Base-by-base conservation (phyloP, 2,113 vertebrate genomes). In the Phrynosoma blainvillii region DNA sequence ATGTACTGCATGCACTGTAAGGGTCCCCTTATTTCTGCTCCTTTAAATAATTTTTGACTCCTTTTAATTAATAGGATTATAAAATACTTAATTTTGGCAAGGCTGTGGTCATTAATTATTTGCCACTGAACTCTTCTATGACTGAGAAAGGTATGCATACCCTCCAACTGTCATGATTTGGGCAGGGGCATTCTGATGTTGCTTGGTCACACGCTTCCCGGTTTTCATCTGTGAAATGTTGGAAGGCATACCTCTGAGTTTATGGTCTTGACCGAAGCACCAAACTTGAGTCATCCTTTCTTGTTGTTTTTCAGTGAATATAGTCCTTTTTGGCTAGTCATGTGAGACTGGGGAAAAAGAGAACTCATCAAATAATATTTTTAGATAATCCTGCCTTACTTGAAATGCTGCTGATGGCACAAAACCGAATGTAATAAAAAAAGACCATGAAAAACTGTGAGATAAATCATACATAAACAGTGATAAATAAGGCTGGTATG, bases 331-430 rank as follows among this genome's bases (percentile, higher is more conserved):
- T 90, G 90, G 71, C 20, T 91, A 6, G 68, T 27, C 90, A 88
- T 91, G 68, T 89, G 87, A 86, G 80, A 88, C 66, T 86, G 56
- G 21, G 76, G 83, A 77, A 75, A 40, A 75, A 86, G 92, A 87
- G 2, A 47, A 93, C 87, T 91, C 86, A 84, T 90, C 86, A 77
- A 88, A 36, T 90, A 62, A 90, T 89, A 80, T 13, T 62, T 92
- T 95, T 92, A 91, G 88, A 92, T 93, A 95, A 94, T 92, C 93
- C 88, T 88, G 8, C 82, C 93, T 89, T 86, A 40, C 93, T 90
- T 75, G 42, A 91, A 81, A 89, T 87, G 56, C 36, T 86, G 77
- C 85, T 86, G 85, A 70, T 56, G 56, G 66, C 77, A 8, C 87
- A 89, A 83, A 76, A 52, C 8, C 82, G 71, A 7, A 75, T 73